These are phyloP conservation scores for Mythimna loreyi DNA, from an alignment of 2,888 invertebrate genomes.

Conservation along the genomic window DNA sequence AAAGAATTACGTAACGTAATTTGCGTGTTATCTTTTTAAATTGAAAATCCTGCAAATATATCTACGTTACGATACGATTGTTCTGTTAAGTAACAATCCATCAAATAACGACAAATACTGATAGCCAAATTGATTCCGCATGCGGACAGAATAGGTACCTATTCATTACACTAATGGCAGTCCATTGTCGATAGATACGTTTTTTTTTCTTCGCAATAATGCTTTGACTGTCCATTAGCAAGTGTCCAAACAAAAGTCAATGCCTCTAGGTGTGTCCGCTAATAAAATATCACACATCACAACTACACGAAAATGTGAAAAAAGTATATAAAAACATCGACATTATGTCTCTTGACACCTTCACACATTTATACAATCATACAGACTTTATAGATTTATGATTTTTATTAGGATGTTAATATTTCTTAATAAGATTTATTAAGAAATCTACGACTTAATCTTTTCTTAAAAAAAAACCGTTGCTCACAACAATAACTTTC, in stretches of 20 bases:
- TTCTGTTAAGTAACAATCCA: conserved; percentile 64
- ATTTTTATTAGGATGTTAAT: conserved; percentile 27
- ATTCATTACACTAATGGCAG: conserved; percentile 81
- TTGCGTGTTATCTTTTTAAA: conserved; percentile 39
- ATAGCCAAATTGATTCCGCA: conserved; percentile 74
- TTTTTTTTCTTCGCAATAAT: conserved; percentile 64
- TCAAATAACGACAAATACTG: conserved; percentile 73
- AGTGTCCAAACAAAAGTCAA: conserved; percentile 76
- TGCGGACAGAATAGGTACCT: conserved; percentile 69
- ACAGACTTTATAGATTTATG: conserved; percentile 42
- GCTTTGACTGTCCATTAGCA: conserved; percentile 74
- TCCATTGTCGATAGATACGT: conserved; percentile 73
- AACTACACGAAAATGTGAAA: conserved; percentile 45
- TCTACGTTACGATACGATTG: conserved; percentile 45
- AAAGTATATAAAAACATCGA: conserved; percentile 45
- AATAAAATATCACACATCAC: conserved; percentile 66
- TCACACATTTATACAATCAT: conserved; percentile 40
- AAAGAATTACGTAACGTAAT: conserved; percentile 23
- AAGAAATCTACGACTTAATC: not conserved
- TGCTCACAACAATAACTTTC: not conserved
- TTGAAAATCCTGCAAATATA: conserved; percentile 45
- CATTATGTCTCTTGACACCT: conserved; percentile 51
- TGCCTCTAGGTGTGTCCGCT: conserved; percentile 71
- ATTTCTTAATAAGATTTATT: not conserved
- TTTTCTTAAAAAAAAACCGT: not conserved